phyloP scores from a whole-genome alignment of 2,113 vertebrate species.

The Oceanites oceanicus region DNA sequence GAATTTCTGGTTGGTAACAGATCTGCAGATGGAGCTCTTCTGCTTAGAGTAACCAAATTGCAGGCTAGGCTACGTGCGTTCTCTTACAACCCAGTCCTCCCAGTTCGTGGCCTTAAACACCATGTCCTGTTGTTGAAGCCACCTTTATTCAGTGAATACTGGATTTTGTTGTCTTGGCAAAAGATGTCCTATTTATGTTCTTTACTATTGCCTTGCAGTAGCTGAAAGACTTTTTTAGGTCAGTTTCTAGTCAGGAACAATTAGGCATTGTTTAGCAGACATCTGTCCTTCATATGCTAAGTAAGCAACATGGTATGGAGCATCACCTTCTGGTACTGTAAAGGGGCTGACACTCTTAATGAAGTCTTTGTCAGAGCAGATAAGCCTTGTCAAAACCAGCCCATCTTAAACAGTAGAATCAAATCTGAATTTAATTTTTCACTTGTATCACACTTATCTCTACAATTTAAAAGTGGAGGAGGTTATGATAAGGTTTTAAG shows the following conservation, averaged over 20 bases:
- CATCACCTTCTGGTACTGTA: background rate
- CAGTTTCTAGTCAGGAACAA: slow-evolving; percentile 50
- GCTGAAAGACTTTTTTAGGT: slow-evolving; percentile 60
- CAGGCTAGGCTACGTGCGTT: background rate
- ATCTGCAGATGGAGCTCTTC: background rate
- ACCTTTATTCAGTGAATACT: background rate
- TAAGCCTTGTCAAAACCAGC: slow-evolving; percentile 4
- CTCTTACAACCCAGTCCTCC: background rate
- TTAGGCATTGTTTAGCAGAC: slow-evolving; percentile 32
- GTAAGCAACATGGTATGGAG: slow-evolving; percentile 37
- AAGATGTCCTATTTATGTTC: slow-evolving; percentile 25
- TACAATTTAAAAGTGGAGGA: background rate
- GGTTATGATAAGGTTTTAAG: background rate
- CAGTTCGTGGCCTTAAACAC: background rate
- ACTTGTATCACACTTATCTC: background rate
- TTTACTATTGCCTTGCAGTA: slow-evolving; percentile 8
- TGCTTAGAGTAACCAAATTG: background rate
- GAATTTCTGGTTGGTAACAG: background rate
- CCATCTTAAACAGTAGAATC: background rate
- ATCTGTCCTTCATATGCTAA: slow-evolving; percentile 56
- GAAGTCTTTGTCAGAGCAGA: slow-evolving; percentile 36
- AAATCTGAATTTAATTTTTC: background rate
- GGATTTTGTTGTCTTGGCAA: slow-evolving; percentile 26
- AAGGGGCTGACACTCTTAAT: background rate
- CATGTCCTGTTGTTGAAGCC: background rate